A percentile compares a stretch with the other conserved stretches of the same genome.
Evolutionary conservation across 2,888 invertebrate species (phyloP).

Genomic region (Mesorhabditis sp.): DNA sequence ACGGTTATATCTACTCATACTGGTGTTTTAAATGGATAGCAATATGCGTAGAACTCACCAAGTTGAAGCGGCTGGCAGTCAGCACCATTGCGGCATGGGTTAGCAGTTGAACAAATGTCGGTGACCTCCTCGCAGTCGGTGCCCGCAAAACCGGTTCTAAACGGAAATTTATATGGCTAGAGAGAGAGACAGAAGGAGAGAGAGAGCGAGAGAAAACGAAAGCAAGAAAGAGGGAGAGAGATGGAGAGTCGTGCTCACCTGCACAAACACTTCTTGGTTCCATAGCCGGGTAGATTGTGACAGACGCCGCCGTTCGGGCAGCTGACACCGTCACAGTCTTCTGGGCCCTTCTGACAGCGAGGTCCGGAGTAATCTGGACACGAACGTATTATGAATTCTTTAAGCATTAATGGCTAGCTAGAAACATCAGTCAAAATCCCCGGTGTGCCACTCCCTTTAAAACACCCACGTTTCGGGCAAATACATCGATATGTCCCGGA

Average conservation of each 20-base stretch:
- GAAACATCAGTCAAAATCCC: no score
- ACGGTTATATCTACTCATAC: no score
- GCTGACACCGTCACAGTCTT: slow-evolving; percentile 82
- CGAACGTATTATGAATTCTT: neutral
- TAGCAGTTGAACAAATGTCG: slow-evolving; percentile 63
- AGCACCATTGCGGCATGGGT: slow-evolving; percentile 77
- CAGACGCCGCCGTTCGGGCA: slow-evolving; percentile 96
- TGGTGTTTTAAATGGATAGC: no score
- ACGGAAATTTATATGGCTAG: slow-evolving; percentile 10
- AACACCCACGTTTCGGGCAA: slow-evolving; percentile 47
- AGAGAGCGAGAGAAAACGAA: neutral
- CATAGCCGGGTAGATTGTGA: slow-evolving; percentile 83
- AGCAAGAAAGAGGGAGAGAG: neutral
- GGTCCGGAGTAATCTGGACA: slow-evolving; percentile 74
- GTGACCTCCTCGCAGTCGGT: slow-evolving; percentile 62
- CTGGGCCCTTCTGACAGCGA: slow-evolving; percentile 84
- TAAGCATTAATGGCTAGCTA: neutral
- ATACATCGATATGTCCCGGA: slow-evolving; percentile 71
- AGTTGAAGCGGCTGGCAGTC: slow-evolving; percentile 78
- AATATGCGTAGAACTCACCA: slow-evolving; percentile 38
- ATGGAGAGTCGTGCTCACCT: slow-evolving; percentile 59
- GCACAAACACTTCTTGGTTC: slow-evolving; percentile 86
- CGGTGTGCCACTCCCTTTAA: no score
- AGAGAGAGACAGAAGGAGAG: neutral
- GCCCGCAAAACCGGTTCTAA: slow-evolving; percentile 81